These are phyloP conservation scores for Tachina grossa DNA, from an alignment of 2,888 invertebrate genomes.

Conservation along the genomic window DNA sequence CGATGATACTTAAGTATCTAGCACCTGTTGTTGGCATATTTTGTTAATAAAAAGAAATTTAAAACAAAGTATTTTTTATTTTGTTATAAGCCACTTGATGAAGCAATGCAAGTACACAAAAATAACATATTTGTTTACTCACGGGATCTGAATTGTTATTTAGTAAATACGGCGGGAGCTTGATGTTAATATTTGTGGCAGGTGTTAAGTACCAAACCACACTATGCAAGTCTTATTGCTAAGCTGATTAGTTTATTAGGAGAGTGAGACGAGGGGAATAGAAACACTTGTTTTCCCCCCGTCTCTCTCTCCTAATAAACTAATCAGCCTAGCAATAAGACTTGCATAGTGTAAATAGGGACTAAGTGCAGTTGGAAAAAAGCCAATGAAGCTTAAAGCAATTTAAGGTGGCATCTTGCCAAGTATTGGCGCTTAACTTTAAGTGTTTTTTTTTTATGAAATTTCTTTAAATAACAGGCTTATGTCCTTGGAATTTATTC, in stretches of 20 bases:
- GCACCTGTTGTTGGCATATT: slow-evolving; percentile 30
- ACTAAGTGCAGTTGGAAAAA: background rate
- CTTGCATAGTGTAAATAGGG: too few relatives aligned
- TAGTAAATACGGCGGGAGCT: background rate
- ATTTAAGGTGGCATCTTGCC: background rate
- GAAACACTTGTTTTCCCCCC: too few relatives aligned
- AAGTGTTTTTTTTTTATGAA: background rate
- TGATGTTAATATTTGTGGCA: slow-evolving; percentile 7
- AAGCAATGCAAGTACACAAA: background rate
- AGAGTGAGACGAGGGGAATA: too few relatives aligned
- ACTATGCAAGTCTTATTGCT: too few relatives aligned
- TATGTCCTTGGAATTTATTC: background rate
- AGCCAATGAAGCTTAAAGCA: background rate
- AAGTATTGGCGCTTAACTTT: background rate
- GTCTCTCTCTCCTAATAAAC: too few relatives aligned
- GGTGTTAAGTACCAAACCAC: too few relatives aligned
- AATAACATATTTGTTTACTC: background rate
- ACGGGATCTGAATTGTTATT: background rate
- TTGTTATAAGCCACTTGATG: background rate
- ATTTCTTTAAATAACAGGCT: background rate
- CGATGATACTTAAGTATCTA: slow-evolving; percentile 27
- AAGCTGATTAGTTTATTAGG: too few relatives aligned
- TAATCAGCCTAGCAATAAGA: too few relatives aligned
- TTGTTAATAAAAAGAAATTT: slow-evolving; percentile 7
- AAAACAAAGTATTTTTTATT: slow-evolving; percentile 3